Base-by-base conservation (phyloP, 1,140 invertebrate species). In the Trichonephila clavata region DNA sequence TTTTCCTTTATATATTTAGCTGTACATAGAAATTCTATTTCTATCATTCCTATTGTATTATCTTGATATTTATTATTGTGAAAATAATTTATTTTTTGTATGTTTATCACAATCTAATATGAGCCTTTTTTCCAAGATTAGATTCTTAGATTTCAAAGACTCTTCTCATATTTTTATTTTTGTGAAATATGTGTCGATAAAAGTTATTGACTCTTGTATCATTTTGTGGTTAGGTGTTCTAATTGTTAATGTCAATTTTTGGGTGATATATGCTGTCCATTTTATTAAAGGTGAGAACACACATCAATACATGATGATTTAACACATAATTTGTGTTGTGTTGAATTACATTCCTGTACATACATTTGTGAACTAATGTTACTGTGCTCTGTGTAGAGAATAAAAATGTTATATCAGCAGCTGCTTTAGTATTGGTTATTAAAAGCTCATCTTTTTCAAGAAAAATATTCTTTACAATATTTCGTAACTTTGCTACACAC, bases 301-400 rank as follows among this genome's bases (percentile, higher is more conserved):
- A 39, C 71, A 77, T 77, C 71, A 77, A 32, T 77, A 18, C 32
- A 77, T 77, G 71, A 77, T 77, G 32, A 77, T 77, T 77, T 77
- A 77, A 77, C 71, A 77, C 71, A 77, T 2, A 32, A 77, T 39
- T 50, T 77, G 71, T 39, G 27, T 77, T 77, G 71, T 27, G 71
- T 77, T 77, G 24, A 32, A 60, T 27, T 89, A 24, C 13, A 89
- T 89, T 89, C 87, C 87, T 89, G 87, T 89, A 89, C 39, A 89
- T 89, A 87, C 57, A 24, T 39, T 27, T 63, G 27, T 87, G 59
- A 32, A 39, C 24, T 59, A 89, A 65, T 89, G 87, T 89, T 89
- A 61, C 39, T 32, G 87, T 71, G 43, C 43, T 89, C 87, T 24
- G 50, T 68, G 63, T 89, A 89, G 87, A 89, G 65, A 89, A 89